These are phyloP conservation scores for Neria commutata DNA, from an alignment of 2,888 invertebrate species.

Conservation along the genomic window DNA sequence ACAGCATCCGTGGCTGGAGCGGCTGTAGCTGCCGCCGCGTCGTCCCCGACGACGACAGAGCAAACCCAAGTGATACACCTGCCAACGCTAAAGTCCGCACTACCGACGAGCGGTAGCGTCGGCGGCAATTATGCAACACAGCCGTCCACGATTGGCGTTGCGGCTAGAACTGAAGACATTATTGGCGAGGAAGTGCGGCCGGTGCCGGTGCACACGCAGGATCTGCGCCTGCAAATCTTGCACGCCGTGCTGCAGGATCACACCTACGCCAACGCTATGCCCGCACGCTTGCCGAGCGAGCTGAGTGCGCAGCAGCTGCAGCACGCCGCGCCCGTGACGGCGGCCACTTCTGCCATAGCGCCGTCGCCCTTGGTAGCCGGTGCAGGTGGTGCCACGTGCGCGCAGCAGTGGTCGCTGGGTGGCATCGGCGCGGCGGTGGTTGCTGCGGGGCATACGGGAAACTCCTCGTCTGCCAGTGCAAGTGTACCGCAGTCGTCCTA, in stretches of 20 bases:
- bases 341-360: slow-evolving; percentile 10
- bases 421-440: slow-evolving; percentile 48
- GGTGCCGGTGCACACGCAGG: slow-evolving; percentile 55
- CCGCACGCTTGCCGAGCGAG: slow-evolving; percentile 39
- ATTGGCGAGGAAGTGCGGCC: slow-evolving; percentile 61
- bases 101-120: not conserved
- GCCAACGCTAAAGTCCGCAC: slow-evolving; percentile 21
- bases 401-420: slow-evolving; percentile 54
- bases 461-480: not conserved
- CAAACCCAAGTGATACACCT: slow-evolving; percentile 31
- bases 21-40: slow-evolving; percentile 22
- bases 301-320: slow-evolving; percentile 32
- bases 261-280: slow-evolving; percentile 55
- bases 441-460: slow-evolving; percentile 6
- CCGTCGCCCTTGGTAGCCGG: slow-evolving; percentile 5
- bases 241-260: slow-evolving; percentile 61
- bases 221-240: slow-evolving; percentile 53
- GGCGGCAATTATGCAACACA: not conserved
- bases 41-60: slow-evolving; percentile 23
- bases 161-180: slow-evolving; percentile 56
- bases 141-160: not conserved
- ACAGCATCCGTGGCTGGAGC: too few relatives aligned
- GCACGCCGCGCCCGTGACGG: not conserved
- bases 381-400: not conserved
- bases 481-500: slow-evolving; percentile 25